Base-by-base conservation (phyloP, 2,113 vertebrate genomes). In the Hymenochirus boettgeri region DNA sequence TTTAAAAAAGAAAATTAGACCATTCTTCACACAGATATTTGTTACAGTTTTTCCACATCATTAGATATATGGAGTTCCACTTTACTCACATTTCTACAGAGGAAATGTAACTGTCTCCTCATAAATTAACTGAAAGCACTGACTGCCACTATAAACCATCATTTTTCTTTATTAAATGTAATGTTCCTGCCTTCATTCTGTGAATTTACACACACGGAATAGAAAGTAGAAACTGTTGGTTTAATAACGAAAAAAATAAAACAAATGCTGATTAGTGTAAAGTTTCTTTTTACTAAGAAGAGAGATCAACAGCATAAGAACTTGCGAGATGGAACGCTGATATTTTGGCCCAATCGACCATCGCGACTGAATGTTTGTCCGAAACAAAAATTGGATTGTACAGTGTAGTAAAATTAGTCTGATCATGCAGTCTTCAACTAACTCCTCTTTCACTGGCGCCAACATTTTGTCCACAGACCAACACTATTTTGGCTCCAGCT, bases 151-250 rank as follows among this genome's bases (percentile, higher is more conserved):
- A 69, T 59, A 69, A 31, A 53, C 65, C 48, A 69, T 69, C 22
- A 69, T 69, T 69, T 69, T 69, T 69, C 65, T 69, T 69, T 69
- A 69, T 69, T 69, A 69, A 47, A 69, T 57, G 53, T 60, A 69
- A 69, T 69, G 65, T 69, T 69, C 57, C 35, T 53, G 65, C 65
- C 33, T 26, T 60, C 65, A 69, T 53, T 52, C 65, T 69, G 65
- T 69, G 65, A 69, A 69, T 69, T 69, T 69, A 69, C 57, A 69
- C 65, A 69, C 65, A 60, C 45, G 50, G 65, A 69, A 69, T 60
- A 60, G 56, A 60, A 69, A 59, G 57, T 37, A 21, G 47, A 53
- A 53, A 69, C 48, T 60, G 65, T 60, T 60, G 31, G 46, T 69
- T 60, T 39, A 52, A 50, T 58, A 23, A 21, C 22, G 7, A 12